Conservation (phyloP, 2,888 invertebrate species). For the Lithophane ornitopus region DNA sequence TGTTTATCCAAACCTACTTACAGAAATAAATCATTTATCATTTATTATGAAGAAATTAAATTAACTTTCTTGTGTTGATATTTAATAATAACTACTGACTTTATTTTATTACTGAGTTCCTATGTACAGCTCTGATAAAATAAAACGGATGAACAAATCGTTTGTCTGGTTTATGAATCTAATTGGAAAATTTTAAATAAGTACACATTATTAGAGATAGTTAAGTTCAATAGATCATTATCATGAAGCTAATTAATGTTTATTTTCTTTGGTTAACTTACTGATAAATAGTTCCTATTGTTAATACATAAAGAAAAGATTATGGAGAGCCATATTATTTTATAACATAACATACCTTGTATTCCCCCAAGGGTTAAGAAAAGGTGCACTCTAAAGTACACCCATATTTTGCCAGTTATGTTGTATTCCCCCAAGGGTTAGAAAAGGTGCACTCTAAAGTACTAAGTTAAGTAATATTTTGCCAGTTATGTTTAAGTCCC, state of each 20-base stretch:
- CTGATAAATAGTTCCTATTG: constrained; percentile 4
- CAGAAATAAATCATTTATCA: no score
- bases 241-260: background rate
- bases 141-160: background rate
- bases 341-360: background rate
- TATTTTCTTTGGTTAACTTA: background rate
- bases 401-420: no score
- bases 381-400: no score
- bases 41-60: background rate
- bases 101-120: background rate
- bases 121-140: background rate
- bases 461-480: no score
- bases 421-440: no score
- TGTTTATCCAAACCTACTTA: no score
- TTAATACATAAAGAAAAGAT: background rate
- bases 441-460: no score
- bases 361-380: no score
- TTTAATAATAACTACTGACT: background rate
- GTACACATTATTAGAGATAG: no score
- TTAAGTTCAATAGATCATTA: no score
- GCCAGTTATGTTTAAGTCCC: no score
- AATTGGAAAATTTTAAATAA: no score
- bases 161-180: background rate
- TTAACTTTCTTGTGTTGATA: background rate
- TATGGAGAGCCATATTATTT: background rate